Base-by-base conservation (phyloP, 2,113 vertebrate species). In the Nycticebus coucang region DNA sequence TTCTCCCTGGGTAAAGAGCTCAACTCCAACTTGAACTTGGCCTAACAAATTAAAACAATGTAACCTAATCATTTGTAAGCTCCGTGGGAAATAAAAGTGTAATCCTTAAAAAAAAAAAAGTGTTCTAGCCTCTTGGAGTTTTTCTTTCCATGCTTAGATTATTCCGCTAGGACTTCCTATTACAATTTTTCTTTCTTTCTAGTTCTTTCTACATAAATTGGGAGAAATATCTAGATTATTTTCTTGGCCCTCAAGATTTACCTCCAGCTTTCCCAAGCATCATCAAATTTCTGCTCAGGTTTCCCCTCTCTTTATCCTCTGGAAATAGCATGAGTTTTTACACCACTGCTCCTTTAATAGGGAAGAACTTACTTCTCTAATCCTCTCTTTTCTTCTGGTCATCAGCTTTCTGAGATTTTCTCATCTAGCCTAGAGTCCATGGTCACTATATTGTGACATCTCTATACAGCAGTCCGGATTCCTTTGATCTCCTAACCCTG, bases 341-440 rank as follows among this genome's bases (percentile, higher is more conserved):
- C 0, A 72, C 62, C 19, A 1, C 4, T 45, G 2, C 11, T 37
- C 2, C 0, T 33, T 30, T 50, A 15, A 33, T 2, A 4, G 7
- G 24, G 24, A 53, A 24, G 35, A 12, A 2, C 14, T 14, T 72
- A 0, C 2, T 33, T 45, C 22, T 81, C 12, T 18, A 3, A 12
- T 30, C 68, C 14, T 69, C 62, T 83, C 60, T 53, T 17, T 37
- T 45, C 11, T 50, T 53, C 60, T 19, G 7, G n/a, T 7, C 24
- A 7, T 37, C 50, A 77, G 50, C 21, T 5, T 24, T 33, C 2
- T 30, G 30, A 64, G n/a, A 1, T 26, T 86, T 78, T 84, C 57
- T 45, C 71, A 28, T 28, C n/a, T n/a, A 28, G 19, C 37, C 50
- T 83, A 2, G 6, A 35, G 7, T 55, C 22, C 62, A 50, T 3